Evolutionary conservation across 2,113 vertebrate genomes (phyloP).

Genomic region (Balaeniceps rex): DNA sequence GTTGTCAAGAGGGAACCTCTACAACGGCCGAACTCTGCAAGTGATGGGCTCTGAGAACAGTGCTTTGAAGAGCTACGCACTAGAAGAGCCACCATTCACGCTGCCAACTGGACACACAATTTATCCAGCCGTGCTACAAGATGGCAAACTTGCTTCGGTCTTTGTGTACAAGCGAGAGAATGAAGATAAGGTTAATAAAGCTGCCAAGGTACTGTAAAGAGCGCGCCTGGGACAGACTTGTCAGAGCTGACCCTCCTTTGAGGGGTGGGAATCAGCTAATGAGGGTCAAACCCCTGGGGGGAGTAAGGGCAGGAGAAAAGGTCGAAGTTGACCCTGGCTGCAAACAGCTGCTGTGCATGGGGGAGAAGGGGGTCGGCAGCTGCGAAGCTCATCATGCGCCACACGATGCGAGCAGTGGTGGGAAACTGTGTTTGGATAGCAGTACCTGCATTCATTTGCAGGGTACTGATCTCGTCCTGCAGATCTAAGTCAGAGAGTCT

Average conservation of each 20-base stretch:
- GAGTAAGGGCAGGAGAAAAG: background rate
- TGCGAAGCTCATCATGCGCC: rapidly evolving
- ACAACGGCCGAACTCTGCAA: background rate
- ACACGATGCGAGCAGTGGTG: rapidly evolving
- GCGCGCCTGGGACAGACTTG: rapidly evolving
- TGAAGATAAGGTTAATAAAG: slow-evolving; percentile 93
- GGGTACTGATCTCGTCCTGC: background rate
- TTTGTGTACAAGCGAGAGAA: slow-evolving; percentile 90
- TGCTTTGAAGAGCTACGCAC: slow-evolving; percentile 77
- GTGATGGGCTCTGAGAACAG: slow-evolving; percentile 96
- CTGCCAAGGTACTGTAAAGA: slow-evolving; percentile 82
- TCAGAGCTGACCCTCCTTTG: background rate
- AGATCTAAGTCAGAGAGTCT: background rate
- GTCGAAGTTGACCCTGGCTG: background rate
- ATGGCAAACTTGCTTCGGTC: slow-evolving; percentile 85
- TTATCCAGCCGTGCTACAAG: slow-evolving; percentile 82
- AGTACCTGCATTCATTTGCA: background rate
- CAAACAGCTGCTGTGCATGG: background rate
- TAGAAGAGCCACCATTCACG: slow-evolving; percentile 77
- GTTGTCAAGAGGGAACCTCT: background rate
- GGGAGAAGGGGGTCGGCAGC: background rate
- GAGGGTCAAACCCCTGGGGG: background rate
- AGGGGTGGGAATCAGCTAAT: background rate
- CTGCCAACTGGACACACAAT: slow-evolving; percentile 83
- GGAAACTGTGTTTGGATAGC: background rate